Evolutionary conservation across 2,113 vertebrate species (phyloP), one percentile per base, ranked within the genome.

Genomic region (Elgaria multicarinata): DNA sequence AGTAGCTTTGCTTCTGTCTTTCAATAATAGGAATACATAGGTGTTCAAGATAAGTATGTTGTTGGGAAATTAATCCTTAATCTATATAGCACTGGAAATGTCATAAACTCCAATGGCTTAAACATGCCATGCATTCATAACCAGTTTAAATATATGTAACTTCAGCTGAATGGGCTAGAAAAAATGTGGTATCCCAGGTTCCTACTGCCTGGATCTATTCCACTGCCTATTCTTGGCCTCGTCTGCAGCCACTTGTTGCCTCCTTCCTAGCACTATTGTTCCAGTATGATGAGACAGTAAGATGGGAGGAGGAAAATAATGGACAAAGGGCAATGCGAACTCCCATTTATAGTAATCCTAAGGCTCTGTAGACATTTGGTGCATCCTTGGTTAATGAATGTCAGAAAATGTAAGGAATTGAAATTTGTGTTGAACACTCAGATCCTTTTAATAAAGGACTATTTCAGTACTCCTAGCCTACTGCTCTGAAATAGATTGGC

Each of bases 21-120:
- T 14, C 24, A n/a, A 6, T 0, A 75, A 0, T 4, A 12, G 46
- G 33, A 64, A 26, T 85, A 50, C 3, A 0, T 7, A 0, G 36
- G 24, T 78, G 28, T 46, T 24, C 72, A 75, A 44, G 0, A 44
- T 1, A 4, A 6, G 71, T 9, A 36, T 22, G 1, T 0, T 22
- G 62, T 1, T 8, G 3, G 58, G 3, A 8, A n/a, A 9, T 67
- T 69, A 8, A n/a, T 33, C 1, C 4, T 78, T 2, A 67, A 44
- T 2, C 12, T 13, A 0, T 31, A 31, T 22, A 2, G 4, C 20
- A 10, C 13, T 12, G 10, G 80, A 39, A 82, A 8, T 55, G 28
- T n/a, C 28, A 20, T 39, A 22, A 33, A 33, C 42, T 44, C 39
- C 62, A 83, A 8, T 6, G 53, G 53, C 78, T 81, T 58, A 5